phyloP scores from a whole-genome alignment of 1,140 invertebrate genomes.

The Leptinotarsa texana region DNA sequence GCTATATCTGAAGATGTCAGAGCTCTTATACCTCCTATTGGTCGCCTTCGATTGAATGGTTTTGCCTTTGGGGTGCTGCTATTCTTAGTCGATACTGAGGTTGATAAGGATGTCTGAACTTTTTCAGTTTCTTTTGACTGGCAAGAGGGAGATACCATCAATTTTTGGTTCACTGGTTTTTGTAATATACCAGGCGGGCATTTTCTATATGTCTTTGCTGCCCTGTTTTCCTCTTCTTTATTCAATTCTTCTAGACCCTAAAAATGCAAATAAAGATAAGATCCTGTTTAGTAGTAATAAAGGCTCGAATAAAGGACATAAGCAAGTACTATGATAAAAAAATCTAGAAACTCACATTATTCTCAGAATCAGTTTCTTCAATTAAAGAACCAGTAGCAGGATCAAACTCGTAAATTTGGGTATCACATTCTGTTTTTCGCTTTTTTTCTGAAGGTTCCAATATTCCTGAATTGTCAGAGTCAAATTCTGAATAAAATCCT shows the following conservation, averaged over 20 bases:
- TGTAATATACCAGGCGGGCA: slow-evolving; percentile 12
- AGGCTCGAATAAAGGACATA: slow-evolving; percentile 17
- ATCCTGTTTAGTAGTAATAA: slow-evolving; percentile 18
- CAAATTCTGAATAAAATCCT: no score
- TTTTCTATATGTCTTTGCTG: slow-evolving; percentile 19
- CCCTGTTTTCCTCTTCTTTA: slow-evolving; percentile 15
- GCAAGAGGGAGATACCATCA: slow-evolving; percentile 7
- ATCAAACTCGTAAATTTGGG: slow-evolving; percentile 13
- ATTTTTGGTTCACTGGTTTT: slow-evolving; percentile 15
- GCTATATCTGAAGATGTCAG: slow-evolving; percentile 7
- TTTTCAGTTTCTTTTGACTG: slow-evolving; percentile 20
- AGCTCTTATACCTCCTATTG: slow-evolving; percentile 1
- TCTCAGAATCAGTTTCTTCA: slow-evolving; percentile 17
- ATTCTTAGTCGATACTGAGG: background rate
- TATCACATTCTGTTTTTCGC: slow-evolving; percentile 19
- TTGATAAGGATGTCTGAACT: slow-evolving; percentile 14
- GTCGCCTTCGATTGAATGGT: slow-evolving; percentile 13
- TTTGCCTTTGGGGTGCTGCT: slow-evolving; percentile 12
- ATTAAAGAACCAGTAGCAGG: slow-evolving; percentile 13
- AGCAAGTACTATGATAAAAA: slow-evolving; percentile 19
- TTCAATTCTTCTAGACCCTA: slow-evolving; percentile 15
- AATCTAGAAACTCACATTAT: slow-evolving; percentile 15
- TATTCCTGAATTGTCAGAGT: background rate
- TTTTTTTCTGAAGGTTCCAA: slow-evolving; percentile 11
- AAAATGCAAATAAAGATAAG: slow-evolving; percentile 6